Base-by-base conservation (phyloP, 2,113 vertebrate genomes). In the Zosterops borbonicus region DNA sequence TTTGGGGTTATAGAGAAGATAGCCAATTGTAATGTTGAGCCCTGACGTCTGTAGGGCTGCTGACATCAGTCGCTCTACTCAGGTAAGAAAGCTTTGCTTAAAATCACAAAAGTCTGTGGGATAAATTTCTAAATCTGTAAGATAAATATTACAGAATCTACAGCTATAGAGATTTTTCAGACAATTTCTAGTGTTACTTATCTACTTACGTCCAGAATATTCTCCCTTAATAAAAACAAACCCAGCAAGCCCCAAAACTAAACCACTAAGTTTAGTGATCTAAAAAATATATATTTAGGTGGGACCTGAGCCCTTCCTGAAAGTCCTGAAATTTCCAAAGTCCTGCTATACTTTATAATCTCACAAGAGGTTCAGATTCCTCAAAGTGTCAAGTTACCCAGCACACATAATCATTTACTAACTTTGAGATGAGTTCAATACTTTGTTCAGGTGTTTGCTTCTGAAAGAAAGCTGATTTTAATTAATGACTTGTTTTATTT, bases 231-330 rank as follows among this genome's bases (percentile, higher is more conserved):
- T n/a, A n/a, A 74, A 74, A 76, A 8, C 3, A 67, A 49, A 71
- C 5, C 13, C 3, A 65, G 15, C 8, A 53, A 81, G n/a, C 0
- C 6, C 2, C 9, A 3, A 11, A 65, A 64, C 2, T 4, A 70
- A 79, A n/a, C 16, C 5, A n/a, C 9, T 35, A 81, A 65, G 1
- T 56, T 77, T 50, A 80, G 24, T 75, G 16, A 62, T 50, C 11
- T 63, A 50, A 91, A 68, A 10, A 1, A 12, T 42, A 19, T 37
- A n/a, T 69, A n/a, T 69, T 39, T 60, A n/a, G 9, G 12, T 49
- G 27, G 12, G 5, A 77, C 7, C 19, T 85, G 42, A 63, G 13
- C 6, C 23, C 20, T 47, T 73, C 5, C 49, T 65, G 55, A 31
- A 86, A 80, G 27, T 39, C 28, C 9, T 41, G 41, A 24, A 31